A percentile compares a stretch with the other conserved stretches of the same genome.
phyloP scores from a whole-genome alignment of 2,797 vertebrate genomes.

The Limnodromus scolopaceus region DNA sequence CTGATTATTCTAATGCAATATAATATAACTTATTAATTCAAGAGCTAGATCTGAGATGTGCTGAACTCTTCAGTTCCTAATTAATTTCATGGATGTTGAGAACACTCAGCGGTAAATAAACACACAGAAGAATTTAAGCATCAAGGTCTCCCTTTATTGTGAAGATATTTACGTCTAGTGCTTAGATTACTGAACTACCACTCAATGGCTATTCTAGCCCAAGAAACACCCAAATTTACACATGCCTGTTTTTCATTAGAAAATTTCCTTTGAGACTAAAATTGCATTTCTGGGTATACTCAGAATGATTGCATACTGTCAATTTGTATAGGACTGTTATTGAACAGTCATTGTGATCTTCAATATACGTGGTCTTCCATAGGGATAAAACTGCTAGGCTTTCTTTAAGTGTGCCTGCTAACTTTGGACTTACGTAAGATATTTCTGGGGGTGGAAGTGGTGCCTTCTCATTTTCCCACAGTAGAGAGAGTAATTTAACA shows the following conservation, averaged over 20 bases:
- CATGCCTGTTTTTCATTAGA: background rate
- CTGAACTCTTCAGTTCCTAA: background rate
- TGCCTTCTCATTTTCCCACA: background rate
- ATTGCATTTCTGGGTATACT: background rate
- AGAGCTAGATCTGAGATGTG: background rate
- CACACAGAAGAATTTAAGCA: background rate
- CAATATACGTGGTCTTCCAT: background rate
- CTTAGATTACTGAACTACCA: background rate
- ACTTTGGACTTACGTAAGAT: background rate
- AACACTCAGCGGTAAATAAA: background rate
- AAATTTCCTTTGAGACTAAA: background rate
- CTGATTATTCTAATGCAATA: background rate
- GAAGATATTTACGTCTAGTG: background rate
- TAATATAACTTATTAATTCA: background rate
- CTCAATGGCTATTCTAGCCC: background rate
- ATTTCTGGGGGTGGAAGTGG: background rate
- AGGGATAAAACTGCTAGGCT: background rate
- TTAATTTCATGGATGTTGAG: background rate
- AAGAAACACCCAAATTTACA: background rate
- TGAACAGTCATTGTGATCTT: background rate
- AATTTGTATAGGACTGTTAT: background rate
- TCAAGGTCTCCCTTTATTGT: background rate
- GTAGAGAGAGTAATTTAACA: background rate
- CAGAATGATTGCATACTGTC: background rate
- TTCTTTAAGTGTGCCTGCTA: background rate